Percentiles rank a stretch among this genome's conserved stretches.
Conservation (phyloP, 2,797 vertebrate genomes). For the Tragelaphus eurycerus region DNA sequence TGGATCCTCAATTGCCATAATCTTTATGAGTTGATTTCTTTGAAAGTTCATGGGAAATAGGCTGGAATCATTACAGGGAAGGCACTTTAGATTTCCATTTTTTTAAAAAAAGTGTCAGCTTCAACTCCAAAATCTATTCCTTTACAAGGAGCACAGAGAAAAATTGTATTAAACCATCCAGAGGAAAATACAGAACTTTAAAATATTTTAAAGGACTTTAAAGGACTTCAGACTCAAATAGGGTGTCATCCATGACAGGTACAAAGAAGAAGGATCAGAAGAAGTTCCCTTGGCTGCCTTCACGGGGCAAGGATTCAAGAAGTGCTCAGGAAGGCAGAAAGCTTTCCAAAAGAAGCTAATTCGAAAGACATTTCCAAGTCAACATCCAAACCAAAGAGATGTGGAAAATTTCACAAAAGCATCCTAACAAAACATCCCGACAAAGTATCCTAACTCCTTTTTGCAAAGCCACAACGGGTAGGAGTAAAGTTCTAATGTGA, state of each 20-base stretch:
- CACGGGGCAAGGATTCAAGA: not conserved
- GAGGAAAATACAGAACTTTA: slow-evolving; percentile 23
- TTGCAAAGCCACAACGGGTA: slow-evolving; percentile 39
- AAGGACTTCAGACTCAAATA: not conserved
- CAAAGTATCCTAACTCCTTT: slow-evolving; percentile 48
- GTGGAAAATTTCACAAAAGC: slow-evolving; percentile 66
- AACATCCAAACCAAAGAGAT: slow-evolving; percentile 65
- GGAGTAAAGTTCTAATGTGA: slow-evolving; percentile 30
- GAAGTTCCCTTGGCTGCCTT: not conserved
- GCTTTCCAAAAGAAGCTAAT: slow-evolving; percentile 69
- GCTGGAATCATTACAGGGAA: not conserved
- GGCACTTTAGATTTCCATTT: not conserved
- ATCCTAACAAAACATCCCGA: slow-evolving; percentile 67
- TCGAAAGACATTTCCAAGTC: slow-evolving; percentile 64
- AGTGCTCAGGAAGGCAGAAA: slow-evolving; percentile 51
- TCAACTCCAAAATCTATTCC: slow-evolving; percentile 7
- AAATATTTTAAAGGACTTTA: not conserved
- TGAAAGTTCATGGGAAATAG: slow-evolving; percentile 49
- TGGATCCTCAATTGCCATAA: not conserved
- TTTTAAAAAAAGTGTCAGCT: not conserved
- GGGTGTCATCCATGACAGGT: not conserved
- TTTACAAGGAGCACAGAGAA: slow-evolving; percentile 48
- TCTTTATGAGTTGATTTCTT: slow-evolving; percentile 50
- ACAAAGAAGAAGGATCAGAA: not conserved
- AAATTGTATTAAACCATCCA: not conserved